Evolutionary conservation across 2,888 invertebrate species (phyloP).

Genomic region (Rotaria macrura): DNA sequence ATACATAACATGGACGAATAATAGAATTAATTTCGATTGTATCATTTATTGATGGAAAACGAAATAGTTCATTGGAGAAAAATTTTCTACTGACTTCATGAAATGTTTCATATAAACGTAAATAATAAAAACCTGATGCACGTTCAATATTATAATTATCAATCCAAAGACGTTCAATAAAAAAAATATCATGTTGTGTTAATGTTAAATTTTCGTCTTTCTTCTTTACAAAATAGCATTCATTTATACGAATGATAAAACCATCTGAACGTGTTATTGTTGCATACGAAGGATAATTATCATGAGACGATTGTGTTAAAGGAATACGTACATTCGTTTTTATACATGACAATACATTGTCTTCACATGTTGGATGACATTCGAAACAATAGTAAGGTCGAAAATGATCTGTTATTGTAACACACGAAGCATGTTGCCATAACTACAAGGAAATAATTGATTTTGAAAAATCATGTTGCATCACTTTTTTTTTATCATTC

Average conservation of each 20-base stretch:
- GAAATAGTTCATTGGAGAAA: slow-evolving; percentile 1
- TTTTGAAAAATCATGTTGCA: too few relatives aligned
- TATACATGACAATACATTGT: not conserved
- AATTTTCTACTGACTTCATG: slow-evolving; percentile 3
- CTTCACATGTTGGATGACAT: not conserved
- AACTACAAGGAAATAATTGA: not conserved
- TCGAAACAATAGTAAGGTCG: not conserved
- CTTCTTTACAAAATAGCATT: not conserved
- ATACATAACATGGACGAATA: slow-evolving; percentile 85
- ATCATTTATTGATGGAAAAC: slow-evolving; percentile 68
- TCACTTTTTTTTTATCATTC: too few relatives aligned
- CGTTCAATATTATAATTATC: not conserved
- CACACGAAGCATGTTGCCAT: not conserved
- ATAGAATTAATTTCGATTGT: slow-evolving; percentile 83
- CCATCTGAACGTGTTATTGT: not conserved
- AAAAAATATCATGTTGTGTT: not conserved
- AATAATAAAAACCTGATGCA: not conserved
- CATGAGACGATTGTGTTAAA: not conserved
- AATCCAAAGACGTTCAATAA: not conserved
- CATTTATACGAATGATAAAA: slow-evolving; percentile 6
- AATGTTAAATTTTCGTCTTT: not conserved
- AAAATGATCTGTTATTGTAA: not conserved
- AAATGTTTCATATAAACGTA: slow-evolving; percentile 7
- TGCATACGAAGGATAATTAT: not conserved
- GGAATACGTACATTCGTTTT: not conserved